These are phyloP conservation scores for Nemotelus nigrinus DNA, from an alignment of 2,888 invertebrate genomes.

Conservation along the genomic window DNA sequence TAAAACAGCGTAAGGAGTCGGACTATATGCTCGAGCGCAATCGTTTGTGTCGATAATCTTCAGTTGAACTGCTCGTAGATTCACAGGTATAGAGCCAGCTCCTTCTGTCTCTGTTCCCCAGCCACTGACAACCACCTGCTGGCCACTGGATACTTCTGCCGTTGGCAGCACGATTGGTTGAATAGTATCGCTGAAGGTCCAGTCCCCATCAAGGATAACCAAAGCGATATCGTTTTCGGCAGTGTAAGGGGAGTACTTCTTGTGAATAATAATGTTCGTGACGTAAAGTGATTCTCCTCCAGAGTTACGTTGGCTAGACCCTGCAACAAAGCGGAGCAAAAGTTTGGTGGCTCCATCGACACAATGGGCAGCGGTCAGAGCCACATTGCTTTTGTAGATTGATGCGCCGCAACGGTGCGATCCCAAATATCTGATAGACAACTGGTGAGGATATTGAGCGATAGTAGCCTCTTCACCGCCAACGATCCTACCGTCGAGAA, in stretches of 20 bases:
- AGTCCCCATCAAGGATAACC: slow-evolving; percentile 56
- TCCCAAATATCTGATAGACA: slow-evolving; percentile 54
- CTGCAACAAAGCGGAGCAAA: slow-evolving; percentile 57
- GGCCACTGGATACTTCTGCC: slow-evolving; percentile 52
- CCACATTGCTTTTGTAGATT: slow-evolving; percentile 58
- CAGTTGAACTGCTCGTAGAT: slow-evolving; percentile 19
- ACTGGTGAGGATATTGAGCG: slow-evolving; percentile 42
- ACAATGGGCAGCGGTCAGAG: slow-evolving; percentile 36
- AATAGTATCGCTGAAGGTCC: slow-evolving; percentile 62
- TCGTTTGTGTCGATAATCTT: slow-evolving; percentile 2
- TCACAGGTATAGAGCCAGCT: slow-evolving; percentile 15
- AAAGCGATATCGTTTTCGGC: slow-evolving; percentile 51
- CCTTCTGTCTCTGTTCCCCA: slow-evolving; percentile 51
- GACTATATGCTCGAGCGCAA: slow-evolving; percentile 53
- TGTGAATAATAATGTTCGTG: slow-evolving; percentile 38
- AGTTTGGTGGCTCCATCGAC: neutral
- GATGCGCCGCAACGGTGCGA: slow-evolving; percentile 67
- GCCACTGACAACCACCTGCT: slow-evolving; percentile 45
- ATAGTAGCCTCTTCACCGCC: slow-evolving; percentile 47
- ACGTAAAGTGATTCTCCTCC: slow-evolving; percentile 43
- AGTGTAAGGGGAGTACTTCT: slow-evolving; percentile 53
- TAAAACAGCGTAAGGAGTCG: slow-evolving; percentile 53
- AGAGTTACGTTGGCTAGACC: slow-evolving; percentile 62
- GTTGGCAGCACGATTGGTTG: slow-evolving; percentile 62
- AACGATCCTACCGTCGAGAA: slow-evolving; percentile 41